Base-by-base conservation (phyloP, 37 sponge, comb jelly and placozoan species). In the Halisarca cf. caerulea region DNA sequence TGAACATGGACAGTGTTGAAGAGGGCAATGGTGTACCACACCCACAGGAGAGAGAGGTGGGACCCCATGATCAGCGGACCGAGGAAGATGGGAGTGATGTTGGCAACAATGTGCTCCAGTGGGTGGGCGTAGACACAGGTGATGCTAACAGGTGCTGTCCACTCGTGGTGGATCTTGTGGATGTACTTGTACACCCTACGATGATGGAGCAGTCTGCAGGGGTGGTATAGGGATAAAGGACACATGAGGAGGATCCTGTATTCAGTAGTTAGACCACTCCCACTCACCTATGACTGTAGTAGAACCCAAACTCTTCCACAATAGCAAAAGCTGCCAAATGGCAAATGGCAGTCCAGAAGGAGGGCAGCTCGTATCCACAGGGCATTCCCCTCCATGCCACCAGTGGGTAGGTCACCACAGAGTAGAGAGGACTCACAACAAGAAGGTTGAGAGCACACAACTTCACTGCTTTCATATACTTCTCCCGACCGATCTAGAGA, bases 131-230 rank as follows among this genome's bases (percentile, higher is more conserved):
- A 95, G 38, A 92, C 54, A 36, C 88, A 57, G 40, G 80, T 62
- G 64, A 98, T 82, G 17, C 88, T 75, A 17, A 93, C 77, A 0
- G 98, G 98, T 24, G 94, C 92, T 0, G 83, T 91, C 94, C 94
- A 95, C 68, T 98, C 96, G 82, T 98, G 98, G 71, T 98, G 98
- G 8, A 59, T 86, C 89, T 95, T 98, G 92, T 98, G 98, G 23
- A 93, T 91, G 83, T 84, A 87, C 64, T 88, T 93, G 89, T 98
- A 98, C 42, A 98, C 69, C 58, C 34, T 68, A 0, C 88, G 86
- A 43, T 64, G 84, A 70, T 98, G 98, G 27, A 95, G 83, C 47
- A 95, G 55, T 80, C 98, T 92, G 64, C 18, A 66, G 62, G 40
- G 25, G 0, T 2, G 40, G 41, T 33, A 40, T 33, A 74, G 15